phyloP scores from a whole-genome alignment of 2,888 invertebrate genomes.

The Epistrophe grossulariae region DNA sequence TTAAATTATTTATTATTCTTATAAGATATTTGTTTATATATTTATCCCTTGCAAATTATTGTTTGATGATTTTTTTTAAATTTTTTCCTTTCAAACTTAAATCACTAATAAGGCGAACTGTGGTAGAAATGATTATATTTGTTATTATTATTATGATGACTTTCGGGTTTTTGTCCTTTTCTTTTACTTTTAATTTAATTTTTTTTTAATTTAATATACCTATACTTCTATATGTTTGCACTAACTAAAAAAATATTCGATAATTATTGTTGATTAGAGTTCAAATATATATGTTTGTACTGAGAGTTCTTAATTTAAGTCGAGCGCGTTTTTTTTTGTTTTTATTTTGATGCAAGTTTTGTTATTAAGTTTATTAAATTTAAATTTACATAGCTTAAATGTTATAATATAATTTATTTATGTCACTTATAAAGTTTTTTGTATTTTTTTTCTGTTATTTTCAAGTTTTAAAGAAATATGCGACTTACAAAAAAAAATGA shows the following conservation, averaged over 20 bases:
- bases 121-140: slow-evolving; percentile 40
- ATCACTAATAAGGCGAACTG: slow-evolving; percentile 70
- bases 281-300: slow-evolving; percentile 46
- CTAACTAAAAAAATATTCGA: slow-evolving; percentile 43
- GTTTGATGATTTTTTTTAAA: slow-evolving; percentile 26
- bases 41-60: slow-evolving; percentile 36
- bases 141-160: background rate
- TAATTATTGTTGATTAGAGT: slow-evolving; percentile 51
- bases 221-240: slow-evolving; percentile 14
- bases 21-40: slow-evolving; percentile 20
- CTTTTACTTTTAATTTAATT: background rate
- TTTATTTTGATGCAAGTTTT: slow-evolving; percentile 2
- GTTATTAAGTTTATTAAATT: background rate
- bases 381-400: background rate
- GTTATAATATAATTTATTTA: background rate
- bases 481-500: no score
- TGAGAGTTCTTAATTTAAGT: slow-evolving; percentile 39
- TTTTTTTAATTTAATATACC: slow-evolving; percentile 11
- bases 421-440: background rate
- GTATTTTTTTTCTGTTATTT: background rate
- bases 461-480: background rate
- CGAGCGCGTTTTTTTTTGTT: background rate
- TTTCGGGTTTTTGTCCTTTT: background rate
- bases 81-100: slow-evolving; percentile 49
- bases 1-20: background rate